Evolutionary conservation across 2,797 vertebrate species (phyloP), one percentile per base, ranked within the genome.

Genomic region (Lithobates sylvaticus): DNA sequence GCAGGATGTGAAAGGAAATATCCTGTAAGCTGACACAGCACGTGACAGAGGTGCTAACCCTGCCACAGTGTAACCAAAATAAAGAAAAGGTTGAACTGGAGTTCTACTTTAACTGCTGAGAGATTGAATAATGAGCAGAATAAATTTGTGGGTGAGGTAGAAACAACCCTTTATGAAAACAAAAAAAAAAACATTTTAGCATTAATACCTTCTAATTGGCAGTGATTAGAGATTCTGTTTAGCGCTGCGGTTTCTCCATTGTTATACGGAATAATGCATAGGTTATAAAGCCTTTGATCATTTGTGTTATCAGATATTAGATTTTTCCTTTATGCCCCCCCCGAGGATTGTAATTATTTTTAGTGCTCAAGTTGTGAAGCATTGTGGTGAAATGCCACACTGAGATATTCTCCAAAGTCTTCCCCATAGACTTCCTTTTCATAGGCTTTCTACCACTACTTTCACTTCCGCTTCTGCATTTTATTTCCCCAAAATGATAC

Each of bases 281-380:
- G 72, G 76, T 47, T 64, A 42, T 44, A 72, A 64, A 84, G 50
- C 50, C 34, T 78, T 84, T 72, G 44, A 78, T 78, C 76, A 78
- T 21, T 78, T 73, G 15, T 42, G 65, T 50, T 78, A 72, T 77
- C 75, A 15, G 34, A 54, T 27, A 61, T 83, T 67, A 39, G 54
- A n/a, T 84, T 76, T 77, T 69, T 32, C 78, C 18, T 67, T 69
- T 65, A 27, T 50, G 27, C 42, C 82, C 69, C 69, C 29, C 75
- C 12, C 12, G 84, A 79, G 69, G 39, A 67, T 65, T 64, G 32
- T 72, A 78, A 78, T 78, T 84, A 78, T 79, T 85, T 85, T 85
- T 78, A 79, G 76, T 72, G n/a, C 69, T 27, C n/a, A 68, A 42
- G 32, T 73, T 79, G 76, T 78, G 67, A 79, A 65, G 84, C 68